phyloP scores from a whole-genome alignment of 64 coral and sea anemone species.

The Montipora cactus region DNA sequence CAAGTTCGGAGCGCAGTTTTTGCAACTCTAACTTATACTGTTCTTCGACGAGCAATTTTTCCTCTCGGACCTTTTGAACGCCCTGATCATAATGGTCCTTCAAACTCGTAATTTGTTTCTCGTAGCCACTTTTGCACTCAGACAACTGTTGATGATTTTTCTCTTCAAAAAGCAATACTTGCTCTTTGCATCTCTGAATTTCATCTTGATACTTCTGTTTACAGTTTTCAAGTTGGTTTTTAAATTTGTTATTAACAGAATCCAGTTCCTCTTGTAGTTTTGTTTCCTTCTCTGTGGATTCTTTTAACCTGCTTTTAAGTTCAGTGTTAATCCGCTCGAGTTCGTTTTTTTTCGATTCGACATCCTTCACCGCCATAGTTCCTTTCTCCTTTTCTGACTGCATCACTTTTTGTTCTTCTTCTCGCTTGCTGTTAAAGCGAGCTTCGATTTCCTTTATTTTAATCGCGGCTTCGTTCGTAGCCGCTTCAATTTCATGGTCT shows the following conservation, averaged over 20 bases:
- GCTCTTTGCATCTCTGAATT: slow-evolving; percentile 71
- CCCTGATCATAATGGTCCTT: slow-evolving; percentile 36
- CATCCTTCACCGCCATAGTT: slow-evolving; percentile 37
- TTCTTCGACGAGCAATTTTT: slow-evolving; percentile 75
- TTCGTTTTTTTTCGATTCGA: slow-evolving; percentile 66
- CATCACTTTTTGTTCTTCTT: slow-evolving; percentile 84
- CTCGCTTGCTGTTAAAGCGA: slow-evolving; percentile 41
- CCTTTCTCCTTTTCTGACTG: slow-evolving; percentile 80
- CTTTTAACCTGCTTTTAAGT: slow-evolving; percentile 60
- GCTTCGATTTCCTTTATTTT: slow-evolving; percentile 73
- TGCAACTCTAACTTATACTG: slow-evolving; percentile 73
- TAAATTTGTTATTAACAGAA: slow-evolving; percentile 51
- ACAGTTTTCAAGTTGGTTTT: slow-evolving; percentile 75
- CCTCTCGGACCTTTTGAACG: slow-evolving; percentile 27
- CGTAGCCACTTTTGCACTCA: slow-evolving; percentile 45
- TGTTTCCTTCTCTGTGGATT: slow-evolving; percentile 32
- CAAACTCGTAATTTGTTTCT: slow-evolving; percentile 49
- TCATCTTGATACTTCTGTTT: slow-evolving; percentile 75
- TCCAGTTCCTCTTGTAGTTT: slow-evolving; percentile 61
- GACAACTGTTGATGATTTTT: slow-evolving; percentile 32
- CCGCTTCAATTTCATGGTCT: slow-evolving; percentile 79
- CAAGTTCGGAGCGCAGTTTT: slow-evolving; percentile 63
- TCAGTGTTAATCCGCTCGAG: slow-evolving; percentile 67
- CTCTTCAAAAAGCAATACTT: slow-evolving; percentile 77
- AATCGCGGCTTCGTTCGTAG: slow-evolving; percentile 65